These are phyloP conservation scores for Taenioides sp. DNA, from an alignment of 2,797 vertebrate genomes.

Conservation along the genomic window DNA sequence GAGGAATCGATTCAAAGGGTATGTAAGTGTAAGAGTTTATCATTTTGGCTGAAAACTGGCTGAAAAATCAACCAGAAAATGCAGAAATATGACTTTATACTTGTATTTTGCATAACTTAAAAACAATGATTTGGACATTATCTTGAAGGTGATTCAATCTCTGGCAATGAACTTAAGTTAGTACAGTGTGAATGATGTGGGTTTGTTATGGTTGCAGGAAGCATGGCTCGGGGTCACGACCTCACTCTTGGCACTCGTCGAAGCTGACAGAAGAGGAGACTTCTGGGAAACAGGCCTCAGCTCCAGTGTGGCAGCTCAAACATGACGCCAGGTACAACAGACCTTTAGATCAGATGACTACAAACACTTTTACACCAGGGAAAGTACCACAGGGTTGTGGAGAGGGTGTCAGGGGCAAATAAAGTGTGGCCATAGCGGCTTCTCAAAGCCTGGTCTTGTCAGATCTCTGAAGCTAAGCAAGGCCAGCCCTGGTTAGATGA, in stretches of 20 bases:
- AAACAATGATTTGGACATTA: too few species aligned
- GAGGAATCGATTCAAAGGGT: slow-evolving; percentile 77
- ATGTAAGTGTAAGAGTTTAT: slow-evolving; percentile 14
- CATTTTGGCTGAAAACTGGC: background rate
- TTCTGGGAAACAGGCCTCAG: slow-evolving; percentile 44
- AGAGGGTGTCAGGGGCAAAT: too few species aligned
- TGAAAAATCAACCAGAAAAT: background rate
- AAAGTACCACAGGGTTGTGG: background rate
- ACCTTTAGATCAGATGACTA: background rate
- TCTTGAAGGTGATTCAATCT: too few species aligned
- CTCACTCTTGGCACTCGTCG: slow-evolving; percentile 89
- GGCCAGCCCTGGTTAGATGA: too few species aligned
- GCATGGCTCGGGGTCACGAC: slow-evolving; percentile 81
- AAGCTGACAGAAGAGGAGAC: slow-evolving; percentile 85
- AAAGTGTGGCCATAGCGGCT: too few species aligned
- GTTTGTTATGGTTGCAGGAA: slow-evolving; percentile 72
- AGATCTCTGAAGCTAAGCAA: too few species aligned
- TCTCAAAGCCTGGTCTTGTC: too few species aligned
- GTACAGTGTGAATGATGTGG: background rate
- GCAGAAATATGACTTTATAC: background rate
- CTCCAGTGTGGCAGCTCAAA: slow-evolving; percentile 75
- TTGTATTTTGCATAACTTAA: too few species aligned
- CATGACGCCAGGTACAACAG: slow-evolving; percentile 84
- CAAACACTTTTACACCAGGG: too few species aligned
- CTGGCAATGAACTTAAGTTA: too few species aligned